These are phyloP conservation scores for Cylloceria caligata DNA, from an alignment of 2,888 invertebrate species.

Conservation along the genomic window DNA sequence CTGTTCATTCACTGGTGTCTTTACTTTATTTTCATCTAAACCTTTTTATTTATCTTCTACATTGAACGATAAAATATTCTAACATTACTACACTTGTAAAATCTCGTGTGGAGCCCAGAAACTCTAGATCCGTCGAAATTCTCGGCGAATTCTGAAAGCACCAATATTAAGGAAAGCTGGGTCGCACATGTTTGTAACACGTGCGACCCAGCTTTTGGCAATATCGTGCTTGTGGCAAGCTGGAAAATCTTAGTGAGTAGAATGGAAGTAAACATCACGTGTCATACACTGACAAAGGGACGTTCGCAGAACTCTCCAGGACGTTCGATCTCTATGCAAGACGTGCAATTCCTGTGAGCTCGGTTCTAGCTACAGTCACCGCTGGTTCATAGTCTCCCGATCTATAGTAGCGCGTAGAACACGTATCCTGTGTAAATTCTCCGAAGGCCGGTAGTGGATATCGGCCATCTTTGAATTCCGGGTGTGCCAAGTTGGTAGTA, in stretches of 20 bases:
- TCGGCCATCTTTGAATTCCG: conserved; percentile 70
- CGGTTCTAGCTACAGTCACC: not conserved
- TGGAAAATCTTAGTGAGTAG: not conserved
- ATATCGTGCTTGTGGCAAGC: too few species aligned
- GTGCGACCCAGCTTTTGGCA: too few species aligned
- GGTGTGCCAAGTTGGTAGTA: conserved; percentile 51
- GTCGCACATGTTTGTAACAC: not conserved
- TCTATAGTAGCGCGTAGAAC: conserved; percentile 19
- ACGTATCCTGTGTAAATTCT: conserved; percentile 38
- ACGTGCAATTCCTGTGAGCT: not conserved
- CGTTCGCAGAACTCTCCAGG: conserved; percentile 1
- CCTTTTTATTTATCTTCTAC: too few species aligned
- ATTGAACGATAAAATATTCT: too few species aligned
- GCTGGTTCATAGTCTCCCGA: conserved; percentile 10
- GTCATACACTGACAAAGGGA: conserved; percentile 12
- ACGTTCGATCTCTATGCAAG: conserved; percentile 10
- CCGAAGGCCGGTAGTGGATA: conserved; percentile 16
- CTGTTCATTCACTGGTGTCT: too few species aligned
- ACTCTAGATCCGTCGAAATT: not conserved
- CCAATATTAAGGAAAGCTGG: not conserved
- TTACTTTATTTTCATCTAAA: too few species aligned
- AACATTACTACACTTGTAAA: too few species aligned
- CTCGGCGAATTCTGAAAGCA: not conserved
- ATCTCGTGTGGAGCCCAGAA: too few species aligned
- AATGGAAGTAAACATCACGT: not conserved